phyloP scores from a whole-genome alignment of 2,797 vertebrate species.

The Hippopotamyrus pictus region DNA sequence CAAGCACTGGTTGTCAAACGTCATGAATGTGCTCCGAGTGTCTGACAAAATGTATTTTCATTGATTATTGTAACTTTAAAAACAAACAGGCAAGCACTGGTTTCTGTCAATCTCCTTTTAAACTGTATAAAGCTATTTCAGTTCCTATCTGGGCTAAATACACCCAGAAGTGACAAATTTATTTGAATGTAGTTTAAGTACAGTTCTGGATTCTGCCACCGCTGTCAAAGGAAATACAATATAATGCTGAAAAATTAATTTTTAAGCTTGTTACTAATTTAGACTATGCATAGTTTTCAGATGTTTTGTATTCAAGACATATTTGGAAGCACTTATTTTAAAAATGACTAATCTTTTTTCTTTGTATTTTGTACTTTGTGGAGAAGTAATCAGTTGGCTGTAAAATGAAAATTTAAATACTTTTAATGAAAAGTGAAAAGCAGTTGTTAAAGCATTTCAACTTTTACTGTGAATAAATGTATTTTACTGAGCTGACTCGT shows the following conservation, averaged over 20 bases:
- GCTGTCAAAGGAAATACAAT: constrained; percentile 45
- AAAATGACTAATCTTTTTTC: constrained; percentile 58
- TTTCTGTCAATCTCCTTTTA: background rate
- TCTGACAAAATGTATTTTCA: background rate
- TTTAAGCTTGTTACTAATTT: constrained; percentile 54
- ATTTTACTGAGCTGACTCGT: constrained; percentile 54
- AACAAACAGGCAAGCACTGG: background rate
- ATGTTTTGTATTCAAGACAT: constrained; percentile 58
- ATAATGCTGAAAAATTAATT: constrained; percentile 54
- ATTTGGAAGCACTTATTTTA: constrained; percentile 53
- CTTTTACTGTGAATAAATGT: constrained; percentile 65
- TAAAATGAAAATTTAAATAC: constrained; percentile 69
- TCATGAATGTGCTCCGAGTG: background rate
- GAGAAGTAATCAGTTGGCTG: constrained; percentile 59
- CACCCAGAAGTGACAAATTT: background rate
- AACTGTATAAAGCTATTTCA: background rate
- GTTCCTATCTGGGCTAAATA: background rate
- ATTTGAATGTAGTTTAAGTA: constrained; percentile 1
- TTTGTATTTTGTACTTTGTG: constrained; percentile 49
- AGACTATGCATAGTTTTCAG: constrained; percentile 62
- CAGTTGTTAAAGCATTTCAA: constrained; percentile 46
- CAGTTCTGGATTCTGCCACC: constrained; percentile 1
- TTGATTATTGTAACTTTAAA: background rate
- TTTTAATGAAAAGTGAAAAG: constrained; percentile 62
- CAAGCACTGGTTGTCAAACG: background rate